Conservation (phyloP, 2,797 vertebrate genomes). For the Onychomys arenicola region DNA sequence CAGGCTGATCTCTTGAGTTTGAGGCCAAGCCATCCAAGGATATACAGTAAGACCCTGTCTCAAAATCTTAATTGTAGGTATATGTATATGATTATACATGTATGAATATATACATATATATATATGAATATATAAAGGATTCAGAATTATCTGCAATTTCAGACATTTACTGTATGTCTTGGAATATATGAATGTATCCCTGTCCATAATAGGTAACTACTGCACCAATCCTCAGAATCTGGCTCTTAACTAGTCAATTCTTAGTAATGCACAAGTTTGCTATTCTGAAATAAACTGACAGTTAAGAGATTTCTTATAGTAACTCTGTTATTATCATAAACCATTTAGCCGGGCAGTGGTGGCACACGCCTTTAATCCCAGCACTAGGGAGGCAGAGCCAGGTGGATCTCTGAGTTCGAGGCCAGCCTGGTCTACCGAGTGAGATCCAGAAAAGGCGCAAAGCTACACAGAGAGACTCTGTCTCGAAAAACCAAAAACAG, state of each 20-base stretch:
- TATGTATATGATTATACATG: neutral
- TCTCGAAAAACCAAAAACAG: too few relatives aligned
- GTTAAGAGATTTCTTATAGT: neutral
- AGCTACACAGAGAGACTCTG: too few relatives aligned
- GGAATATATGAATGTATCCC: neutral
- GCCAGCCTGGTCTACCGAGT: too few relatives aligned
- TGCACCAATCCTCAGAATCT: neutral
- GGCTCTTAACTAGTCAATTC: constrained; percentile 23
- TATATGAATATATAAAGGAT: neutral
- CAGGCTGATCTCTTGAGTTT: neutral
- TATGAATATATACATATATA: neutral
- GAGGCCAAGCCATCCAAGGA: neutral
- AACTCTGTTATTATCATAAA: constrained; percentile 12
- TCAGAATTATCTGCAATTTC: neutral
- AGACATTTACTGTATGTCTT: neutral
- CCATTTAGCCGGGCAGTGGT: too few relatives aligned
- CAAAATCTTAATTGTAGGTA: neutral
- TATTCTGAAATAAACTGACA: neutral
- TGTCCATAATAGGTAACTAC: neutral
- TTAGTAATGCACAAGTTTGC: neutral
- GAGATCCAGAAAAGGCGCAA: too few relatives aligned
- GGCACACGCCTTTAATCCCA: too few relatives aligned
- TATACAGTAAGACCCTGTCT: neutral
- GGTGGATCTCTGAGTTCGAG: too few relatives aligned
- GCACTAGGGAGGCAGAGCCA: too few relatives aligned